phyloP scores from a whole-genome alignment of 2,888 invertebrate species.

The Deilephila porcellus region DNA sequence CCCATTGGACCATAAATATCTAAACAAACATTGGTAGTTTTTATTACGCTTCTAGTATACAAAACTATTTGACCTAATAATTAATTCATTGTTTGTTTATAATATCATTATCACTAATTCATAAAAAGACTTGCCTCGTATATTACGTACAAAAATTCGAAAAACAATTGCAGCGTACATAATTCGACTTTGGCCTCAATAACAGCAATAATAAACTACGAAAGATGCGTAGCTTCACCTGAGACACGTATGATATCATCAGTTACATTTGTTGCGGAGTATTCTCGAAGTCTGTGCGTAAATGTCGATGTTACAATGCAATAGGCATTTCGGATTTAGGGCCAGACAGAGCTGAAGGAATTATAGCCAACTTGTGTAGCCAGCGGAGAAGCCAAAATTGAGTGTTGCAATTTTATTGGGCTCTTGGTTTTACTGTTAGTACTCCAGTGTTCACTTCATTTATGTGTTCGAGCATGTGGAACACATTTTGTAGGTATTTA shows the following conservation, averaged over 20 bases:
- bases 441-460: constrained; percentile 50
- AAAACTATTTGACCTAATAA: background rate
- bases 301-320: constrained; percentile 23
- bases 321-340: constrained; percentile 40
- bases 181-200: background rate
- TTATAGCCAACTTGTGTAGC: constrained; percentile 42
- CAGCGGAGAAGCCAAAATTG: constrained; percentile 34
- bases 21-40: background rate
- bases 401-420: constrained; percentile 48
- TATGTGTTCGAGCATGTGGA: background rate
- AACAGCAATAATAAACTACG: background rate
- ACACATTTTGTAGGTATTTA: background rate
- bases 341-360: constrained; percentile 52
- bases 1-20: no score
- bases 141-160: background rate
- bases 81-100: background rate
- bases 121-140: background rate
- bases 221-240: background rate
- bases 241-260: constrained; percentile 20
- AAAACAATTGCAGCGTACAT: background rate
- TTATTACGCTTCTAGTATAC: background rate
- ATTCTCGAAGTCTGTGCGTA: constrained; percentile 10
- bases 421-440: constrained; percentile 44
- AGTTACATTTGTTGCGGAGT: constrained; percentile 10
- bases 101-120: background rate